phyloP scores from a whole-genome alignment of 1,140 invertebrate species.

The Solenopsis fugax region DNA sequence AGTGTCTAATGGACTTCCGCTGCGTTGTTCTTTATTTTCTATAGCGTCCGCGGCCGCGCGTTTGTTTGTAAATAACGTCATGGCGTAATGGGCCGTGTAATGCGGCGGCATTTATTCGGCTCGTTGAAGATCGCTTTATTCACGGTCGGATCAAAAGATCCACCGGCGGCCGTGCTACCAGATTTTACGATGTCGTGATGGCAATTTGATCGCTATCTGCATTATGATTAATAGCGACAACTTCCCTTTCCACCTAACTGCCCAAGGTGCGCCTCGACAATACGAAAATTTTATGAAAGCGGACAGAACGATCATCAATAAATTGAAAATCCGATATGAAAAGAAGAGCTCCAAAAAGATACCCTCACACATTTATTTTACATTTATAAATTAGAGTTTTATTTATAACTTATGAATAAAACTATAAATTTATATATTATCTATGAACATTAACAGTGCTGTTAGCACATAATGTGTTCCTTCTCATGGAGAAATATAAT shows the following conservation, averaged over 20 bases:
- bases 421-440: background rate
- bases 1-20: conserved; percentile 72
- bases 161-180: conserved; percentile 40
- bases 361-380: background rate
- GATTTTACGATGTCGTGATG: conserved; percentile 48
- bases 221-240: conserved; percentile 60
- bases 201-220: conserved; percentile 61
- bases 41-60: conserved; percentile 52
- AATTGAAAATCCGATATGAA: background rate
- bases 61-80: conserved; percentile 68
- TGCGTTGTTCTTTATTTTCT: conserved; percentile 69
- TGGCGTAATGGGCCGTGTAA: conserved; percentile 74
- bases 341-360: background rate
- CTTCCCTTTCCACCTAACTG: conserved; percentile 37
- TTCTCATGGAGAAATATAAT: background rate
- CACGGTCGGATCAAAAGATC: conserved; percentile 51
- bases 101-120: conserved; percentile 71
- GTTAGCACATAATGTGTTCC: background rate
- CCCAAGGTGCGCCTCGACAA: conserved; percentile 31
- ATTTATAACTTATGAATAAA: too few relatives aligned
- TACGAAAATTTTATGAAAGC: conserved; percentile 15
- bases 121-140: conserved; percentile 67
- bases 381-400: background rate
- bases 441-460: background rate
- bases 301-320: conserved; percentile 1